phyloP scores from a whole-genome alignment of 2,888 invertebrate species.

The Sarcophaga carnaria region DNA sequence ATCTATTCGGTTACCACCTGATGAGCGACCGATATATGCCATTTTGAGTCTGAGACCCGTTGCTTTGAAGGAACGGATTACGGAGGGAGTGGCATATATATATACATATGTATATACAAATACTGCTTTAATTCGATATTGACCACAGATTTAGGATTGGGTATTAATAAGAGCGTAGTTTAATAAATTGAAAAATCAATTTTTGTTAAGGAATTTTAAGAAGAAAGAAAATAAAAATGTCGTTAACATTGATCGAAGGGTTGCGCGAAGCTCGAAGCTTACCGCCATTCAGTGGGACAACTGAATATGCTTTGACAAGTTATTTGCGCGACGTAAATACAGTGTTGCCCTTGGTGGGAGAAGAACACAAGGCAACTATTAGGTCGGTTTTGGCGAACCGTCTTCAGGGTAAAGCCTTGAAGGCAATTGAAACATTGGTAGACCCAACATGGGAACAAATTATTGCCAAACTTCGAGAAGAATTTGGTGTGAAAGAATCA shows the following conservation, averaged over 20 bases:
- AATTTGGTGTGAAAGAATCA: slow-evolving; percentile 59
- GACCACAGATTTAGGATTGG: background rate
- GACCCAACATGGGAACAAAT: slow-evolving; percentile 43
- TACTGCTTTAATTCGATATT: background rate
- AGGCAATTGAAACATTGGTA: background rate
- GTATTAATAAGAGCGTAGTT: background rate
- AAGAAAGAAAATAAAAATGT: too few species aligned
- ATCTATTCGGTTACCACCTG: too few species aligned
- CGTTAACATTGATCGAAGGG: too few species aligned
- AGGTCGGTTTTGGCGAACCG: slow-evolving; percentile 7
- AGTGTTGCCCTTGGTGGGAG: background rate
- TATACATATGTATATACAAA: background rate
- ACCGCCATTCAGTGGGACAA: too few species aligned
- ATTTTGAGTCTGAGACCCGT: background rate
- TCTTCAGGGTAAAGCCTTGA: background rate
- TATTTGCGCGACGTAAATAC: background rate
- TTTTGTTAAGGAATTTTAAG: too few species aligned
- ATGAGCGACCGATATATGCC: too few species aligned
- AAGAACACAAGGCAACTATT: background rate
- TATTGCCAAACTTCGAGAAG: slow-evolving; percentile 48
- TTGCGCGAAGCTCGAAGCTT: too few species aligned
- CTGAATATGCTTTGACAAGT: background rate
- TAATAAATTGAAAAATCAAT: too few species aligned
- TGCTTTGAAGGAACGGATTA: background rate
- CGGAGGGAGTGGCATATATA: background rate